Base-by-base conservation (phyloP, 2,888 invertebrate species). In the Chrysotoxum bicinctum region DNA sequence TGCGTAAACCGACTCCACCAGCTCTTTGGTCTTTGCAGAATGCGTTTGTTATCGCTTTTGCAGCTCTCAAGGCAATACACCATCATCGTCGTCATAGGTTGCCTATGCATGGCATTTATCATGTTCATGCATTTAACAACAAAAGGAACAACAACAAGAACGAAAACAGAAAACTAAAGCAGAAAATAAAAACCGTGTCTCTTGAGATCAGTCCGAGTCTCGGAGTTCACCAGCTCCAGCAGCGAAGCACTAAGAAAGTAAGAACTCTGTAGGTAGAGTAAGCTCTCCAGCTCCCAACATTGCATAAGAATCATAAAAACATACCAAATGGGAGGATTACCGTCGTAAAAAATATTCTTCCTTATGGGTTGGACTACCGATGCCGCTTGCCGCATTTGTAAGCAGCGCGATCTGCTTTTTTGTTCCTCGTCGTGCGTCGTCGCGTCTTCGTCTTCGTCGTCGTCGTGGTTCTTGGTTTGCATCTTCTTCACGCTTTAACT, bases 301-400 rank as follows among this genome's bases (percentile, higher is more conserved):
- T 85, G 81, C 81, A 85, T 81, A 85, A 85, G 76, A 85, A 73
- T 73, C 76, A 85, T 85, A 77, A 81, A 81, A 85, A 85, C 85
- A 76, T 81, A 73, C 69, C 64, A 81, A 81, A 80, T 75, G 80
- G 81, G 85, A 85, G 81, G 81, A 85, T 85, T 81, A 73, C 73
- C 52, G 64, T 73, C 85, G 85, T 81, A 85, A 85, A 85, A 85
- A 77, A 77, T 81, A 58, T 85, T 85, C 85, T 85, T 85, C 85
- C 85, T 80, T 77, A 81, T 85, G 77, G 66, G 76, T 77, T 64
- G 72, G 58, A 45, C 54, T 35, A 19, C 40, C n/a, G 56, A 64
- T 64, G 62, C 45, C 45, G 16, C 21, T 58, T n/a, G 43, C 56
- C 72, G 82, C 64, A 83, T 83, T 58, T 64, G 66, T 79, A 45